A percentile compares a stretch with the other conserved stretches of the same genome.
Conservation (phyloP, 2,113 vertebrate genomes). For the Stictonetta naevosa region DNA sequence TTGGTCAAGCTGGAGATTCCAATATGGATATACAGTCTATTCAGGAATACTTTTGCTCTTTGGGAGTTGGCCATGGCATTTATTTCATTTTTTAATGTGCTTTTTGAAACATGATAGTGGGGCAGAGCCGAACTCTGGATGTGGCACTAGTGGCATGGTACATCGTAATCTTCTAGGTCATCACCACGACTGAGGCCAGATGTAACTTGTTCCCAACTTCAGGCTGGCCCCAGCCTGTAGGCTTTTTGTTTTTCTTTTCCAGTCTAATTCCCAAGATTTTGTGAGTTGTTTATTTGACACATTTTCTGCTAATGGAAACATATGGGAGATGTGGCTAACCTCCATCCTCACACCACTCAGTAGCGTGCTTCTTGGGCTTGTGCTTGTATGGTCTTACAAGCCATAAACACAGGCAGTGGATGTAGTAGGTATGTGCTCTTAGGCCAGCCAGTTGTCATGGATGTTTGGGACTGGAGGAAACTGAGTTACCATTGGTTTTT, state of each 20-base stretch:
- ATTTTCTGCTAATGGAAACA: neutral
- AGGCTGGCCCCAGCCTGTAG: neutral
- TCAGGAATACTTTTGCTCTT: neutral
- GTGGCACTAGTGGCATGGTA: no score
- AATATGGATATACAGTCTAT: rapidly evolving
- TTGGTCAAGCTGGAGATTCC: neutral
- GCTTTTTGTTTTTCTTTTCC: neutral
- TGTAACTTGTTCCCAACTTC: neutral
- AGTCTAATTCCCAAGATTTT: neutral
- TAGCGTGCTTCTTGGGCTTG: neutral
- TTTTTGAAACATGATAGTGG: neutral
- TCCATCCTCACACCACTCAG: neutral
- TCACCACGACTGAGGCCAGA: neutral
- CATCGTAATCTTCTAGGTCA: rapidly evolving
- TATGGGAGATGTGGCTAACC: neutral
- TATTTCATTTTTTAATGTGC: neutral
- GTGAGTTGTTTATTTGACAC: neutral
- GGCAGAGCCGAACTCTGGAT: neutral
- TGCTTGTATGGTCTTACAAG: neutral
- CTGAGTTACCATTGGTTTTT: neutral
- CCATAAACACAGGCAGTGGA: neutral
- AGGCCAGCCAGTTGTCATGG: neutral
- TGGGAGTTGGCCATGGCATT: neutral
- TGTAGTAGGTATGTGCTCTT: neutral
- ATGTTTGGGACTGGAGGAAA: neutral